A percentile compares a stretch with the other conserved stretches of the same genome.
Conservation (phyloP, 1,140 invertebrate genomes). For the Heterodera schachtii region DNA sequence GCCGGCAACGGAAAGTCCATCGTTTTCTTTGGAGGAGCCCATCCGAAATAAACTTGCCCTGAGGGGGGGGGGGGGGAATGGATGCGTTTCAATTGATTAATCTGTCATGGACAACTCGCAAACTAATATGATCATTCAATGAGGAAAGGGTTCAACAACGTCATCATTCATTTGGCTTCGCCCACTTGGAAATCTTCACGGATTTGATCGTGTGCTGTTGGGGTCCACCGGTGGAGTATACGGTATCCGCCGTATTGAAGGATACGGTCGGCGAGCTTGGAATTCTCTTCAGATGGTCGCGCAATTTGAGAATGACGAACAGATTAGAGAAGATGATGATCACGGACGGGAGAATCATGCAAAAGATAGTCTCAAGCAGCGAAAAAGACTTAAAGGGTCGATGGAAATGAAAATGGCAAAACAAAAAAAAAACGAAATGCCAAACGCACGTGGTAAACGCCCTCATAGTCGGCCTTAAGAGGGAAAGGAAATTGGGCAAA, state of each 20-base stretch:
- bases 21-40: constrained; percentile 33
- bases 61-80: constrained; percentile 8
- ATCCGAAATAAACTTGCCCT: constrained; percentile 50
- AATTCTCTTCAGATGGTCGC: constrained; percentile 54
- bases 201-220: constrained; percentile 51
- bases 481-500: not conserved
- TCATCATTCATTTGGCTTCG: not conserved
- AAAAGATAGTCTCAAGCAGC: constrained; percentile 54
- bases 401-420: not conserved
- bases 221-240: constrained; percentile 49
- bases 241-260: constrained; percentile 60
- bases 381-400: constrained; percentile 38
- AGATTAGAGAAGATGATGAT: constrained; percentile 58
- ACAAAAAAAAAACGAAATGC: constrained; percentile 4
- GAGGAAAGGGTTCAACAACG: not conserved
- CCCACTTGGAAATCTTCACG: constrained; percentile 53
- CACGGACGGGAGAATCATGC: constrained; percentile 56
- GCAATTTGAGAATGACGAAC: constrained; percentile 56
- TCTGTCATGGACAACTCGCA: too few relatives aligned
- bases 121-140: too few relatives aligned
- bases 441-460: constrained; percentile 46
- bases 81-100: too few relatives aligned
- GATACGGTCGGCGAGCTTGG: constrained; percentile 56
- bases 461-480: constrained; percentile 42
- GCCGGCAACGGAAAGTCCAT: constrained; percentile 19